A percentile compares a stretch with the other conserved stretches of the same genome.
Conservation (phyloP, 2,888 invertebrate genomes). For the Cerastis leucographa region DNA sequence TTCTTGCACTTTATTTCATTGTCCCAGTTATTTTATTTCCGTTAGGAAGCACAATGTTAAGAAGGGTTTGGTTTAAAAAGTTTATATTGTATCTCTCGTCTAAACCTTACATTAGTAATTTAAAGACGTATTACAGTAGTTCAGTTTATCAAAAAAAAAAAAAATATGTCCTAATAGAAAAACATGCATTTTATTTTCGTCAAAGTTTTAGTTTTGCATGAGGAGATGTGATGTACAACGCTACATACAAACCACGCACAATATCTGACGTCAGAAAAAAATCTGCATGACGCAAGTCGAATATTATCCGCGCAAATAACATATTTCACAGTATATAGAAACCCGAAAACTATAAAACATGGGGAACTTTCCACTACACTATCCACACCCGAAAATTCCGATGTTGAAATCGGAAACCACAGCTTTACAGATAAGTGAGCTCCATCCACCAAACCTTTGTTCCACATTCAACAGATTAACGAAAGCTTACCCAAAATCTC, state of each 20-base stretch:
- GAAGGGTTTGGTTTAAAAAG: neutral
- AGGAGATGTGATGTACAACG: neutral
- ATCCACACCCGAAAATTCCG: neutral
- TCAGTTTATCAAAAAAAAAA: too few species aligned
- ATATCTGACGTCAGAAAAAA: neutral
- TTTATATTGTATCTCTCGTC: too few species aligned
- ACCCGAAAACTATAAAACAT: neutral
- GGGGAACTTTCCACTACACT: neutral
- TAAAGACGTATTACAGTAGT: too few species aligned
- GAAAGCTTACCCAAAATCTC: constrained; percentile 5
- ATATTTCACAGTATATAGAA: neutral
- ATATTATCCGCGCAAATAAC: neutral
- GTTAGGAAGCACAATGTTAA: neutral
- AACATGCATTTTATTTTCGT: neutral
- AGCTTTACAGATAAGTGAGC: neutral
- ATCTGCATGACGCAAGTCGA: neutral
- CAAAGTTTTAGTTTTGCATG: neutral
- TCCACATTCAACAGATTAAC: constrained; percentile 17
- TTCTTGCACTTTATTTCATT: constrained; percentile 7
- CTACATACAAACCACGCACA: neutral
- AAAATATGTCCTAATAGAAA: neutral
- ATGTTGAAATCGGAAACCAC: neutral
- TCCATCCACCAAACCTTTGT: neutral
- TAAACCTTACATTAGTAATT: too few species aligned
- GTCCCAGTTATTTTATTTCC: constrained; percentile 4